phyloP scores from a whole-genome alignment of 2,113 vertebrate species.

The Eidolon helvum region DNA sequence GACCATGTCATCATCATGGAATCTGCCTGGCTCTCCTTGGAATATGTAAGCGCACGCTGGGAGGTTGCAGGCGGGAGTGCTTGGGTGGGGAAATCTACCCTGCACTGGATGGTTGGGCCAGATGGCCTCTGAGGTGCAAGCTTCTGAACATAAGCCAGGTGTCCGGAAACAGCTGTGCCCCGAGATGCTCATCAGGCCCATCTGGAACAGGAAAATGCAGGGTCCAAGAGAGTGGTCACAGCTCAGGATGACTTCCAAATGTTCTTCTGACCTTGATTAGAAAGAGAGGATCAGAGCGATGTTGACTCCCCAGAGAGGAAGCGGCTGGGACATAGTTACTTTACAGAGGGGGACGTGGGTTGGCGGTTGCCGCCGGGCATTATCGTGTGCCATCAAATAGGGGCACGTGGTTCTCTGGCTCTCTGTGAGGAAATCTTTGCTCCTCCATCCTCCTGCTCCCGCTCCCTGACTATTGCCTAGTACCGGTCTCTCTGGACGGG shows the following conservation, averaged over 20 bases:
- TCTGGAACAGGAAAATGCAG: not conserved
- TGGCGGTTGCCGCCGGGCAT: not conserved
- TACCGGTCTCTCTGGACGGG: not conserved
- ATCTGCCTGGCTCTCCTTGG: not conserved
- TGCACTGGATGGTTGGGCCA: not conserved
- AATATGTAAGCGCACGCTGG: not conserved
- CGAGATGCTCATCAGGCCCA: not conserved
- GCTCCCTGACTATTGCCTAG: fast-evolving
- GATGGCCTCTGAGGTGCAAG: not conserved
- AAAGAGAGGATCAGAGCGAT: fast-evolving
- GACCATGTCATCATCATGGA: not conserved
- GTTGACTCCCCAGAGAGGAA: not conserved
- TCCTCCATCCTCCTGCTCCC: no score
- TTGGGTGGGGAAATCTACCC: no score
- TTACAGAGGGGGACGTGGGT: not conserved
- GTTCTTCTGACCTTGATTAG: not conserved
- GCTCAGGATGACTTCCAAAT: not conserved
- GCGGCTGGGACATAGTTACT: not conserved
- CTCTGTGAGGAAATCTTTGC: fast-evolving
- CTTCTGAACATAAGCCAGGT: not conserved
- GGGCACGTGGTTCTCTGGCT: fast-evolving
- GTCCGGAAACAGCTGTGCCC: not conserved
- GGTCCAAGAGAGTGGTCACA: not conserved
- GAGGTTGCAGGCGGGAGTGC: fast-evolving
- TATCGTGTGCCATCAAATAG: fast-evolving